Base-by-base conservation (phyloP, 2,113 vertebrate species). In the Amblyornis subalaris region DNA sequence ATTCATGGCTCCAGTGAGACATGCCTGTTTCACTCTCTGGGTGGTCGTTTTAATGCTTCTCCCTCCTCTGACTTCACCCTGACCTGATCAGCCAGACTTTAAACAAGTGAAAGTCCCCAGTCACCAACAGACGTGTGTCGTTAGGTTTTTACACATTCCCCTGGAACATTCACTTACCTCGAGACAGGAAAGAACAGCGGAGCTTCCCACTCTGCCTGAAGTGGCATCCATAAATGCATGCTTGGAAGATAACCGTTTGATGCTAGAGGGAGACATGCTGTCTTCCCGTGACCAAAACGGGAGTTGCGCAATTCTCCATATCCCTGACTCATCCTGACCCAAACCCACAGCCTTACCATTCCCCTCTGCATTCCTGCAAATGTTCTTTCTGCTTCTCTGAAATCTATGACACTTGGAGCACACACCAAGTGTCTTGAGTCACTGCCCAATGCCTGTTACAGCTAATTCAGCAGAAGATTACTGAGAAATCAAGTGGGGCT, bases 151-250 rank as follows among this genome's bases (percentile, higher is more conserved):
- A 65, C 10, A 67, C 28, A 12, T 65, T 61, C 7, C 26, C 6
- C 31, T 72, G 40, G 31, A 81, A 81, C 0, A 5, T 10, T 55
- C 44, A 50, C 40, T 67, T 33, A 73, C 6, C 8, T 47, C 4
- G 5, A 47, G 44, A 77, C 25, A 48, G 61, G 4, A 81, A 53
- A 24, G 40, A 80, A n/a, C 0, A 0, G 25, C 24, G 40, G 73
- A 48, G 47, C 53, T 64, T 79, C 65, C 44, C 0, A 1, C 25
- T 77, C 26, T 50, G 35, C 44, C 24, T 0, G 0, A 64, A 51
- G 4, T 1, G 1, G 17, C n/a, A 17, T 54, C 38, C 0, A 0
- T 73, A 55, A 57, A 5, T 8, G 22, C 4, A 4, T 1, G 7
- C 14, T 45, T 1, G 0, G 6, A 78, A 74, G 40, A 6, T 14